Conservation (phyloP, 2,113 vertebrate genomes). For the Calyptomena viridis region DNA sequence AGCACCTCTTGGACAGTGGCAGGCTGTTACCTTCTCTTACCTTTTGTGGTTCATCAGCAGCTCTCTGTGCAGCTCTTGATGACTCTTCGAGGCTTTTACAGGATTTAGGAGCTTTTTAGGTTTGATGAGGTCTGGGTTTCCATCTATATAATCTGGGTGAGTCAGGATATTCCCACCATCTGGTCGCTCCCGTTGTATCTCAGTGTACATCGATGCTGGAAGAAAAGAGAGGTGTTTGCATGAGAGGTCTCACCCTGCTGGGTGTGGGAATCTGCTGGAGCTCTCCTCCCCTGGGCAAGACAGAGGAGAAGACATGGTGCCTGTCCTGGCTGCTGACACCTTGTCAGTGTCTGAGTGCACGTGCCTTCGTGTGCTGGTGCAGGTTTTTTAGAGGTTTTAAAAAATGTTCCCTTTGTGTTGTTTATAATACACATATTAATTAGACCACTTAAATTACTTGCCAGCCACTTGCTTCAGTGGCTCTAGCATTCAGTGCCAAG, state of each 20-base stretch:
- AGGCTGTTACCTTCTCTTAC: slow-evolving; percentile 35
- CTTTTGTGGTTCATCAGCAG: slow-evolving; percentile 88
- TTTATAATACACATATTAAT: slow-evolving; percentile 14
- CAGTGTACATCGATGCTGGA: slow-evolving; percentile 83
- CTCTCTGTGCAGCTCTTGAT: slow-evolving; percentile 87
- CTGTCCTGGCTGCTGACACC: neutral
- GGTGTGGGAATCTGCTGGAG: neutral
- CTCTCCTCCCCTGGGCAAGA: neutral
- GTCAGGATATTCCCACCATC: slow-evolving; percentile 76
- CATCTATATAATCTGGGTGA: slow-evolving; percentile 77
- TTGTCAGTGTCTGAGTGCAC: accelerated
- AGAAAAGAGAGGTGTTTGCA: neutral
- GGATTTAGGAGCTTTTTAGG: slow-evolving; percentile 87
- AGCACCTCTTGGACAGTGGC: neutral
- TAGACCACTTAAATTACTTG: neutral
- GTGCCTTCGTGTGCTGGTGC: neutral
- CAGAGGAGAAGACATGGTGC: neutral
- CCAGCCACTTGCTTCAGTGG: neutral
- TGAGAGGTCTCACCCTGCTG: neutral
- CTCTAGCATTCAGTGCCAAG: neutral
- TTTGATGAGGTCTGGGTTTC: slow-evolving; percentile 85
- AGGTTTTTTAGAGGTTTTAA: neutral
- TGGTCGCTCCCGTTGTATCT: slow-evolving; percentile 78
- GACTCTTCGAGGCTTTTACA: slow-evolving; percentile 84
- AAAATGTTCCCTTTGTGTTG: neutral